Conservation (phyloP, 2,888 invertebrate genomes). For the Busseola fusca region DNA sequence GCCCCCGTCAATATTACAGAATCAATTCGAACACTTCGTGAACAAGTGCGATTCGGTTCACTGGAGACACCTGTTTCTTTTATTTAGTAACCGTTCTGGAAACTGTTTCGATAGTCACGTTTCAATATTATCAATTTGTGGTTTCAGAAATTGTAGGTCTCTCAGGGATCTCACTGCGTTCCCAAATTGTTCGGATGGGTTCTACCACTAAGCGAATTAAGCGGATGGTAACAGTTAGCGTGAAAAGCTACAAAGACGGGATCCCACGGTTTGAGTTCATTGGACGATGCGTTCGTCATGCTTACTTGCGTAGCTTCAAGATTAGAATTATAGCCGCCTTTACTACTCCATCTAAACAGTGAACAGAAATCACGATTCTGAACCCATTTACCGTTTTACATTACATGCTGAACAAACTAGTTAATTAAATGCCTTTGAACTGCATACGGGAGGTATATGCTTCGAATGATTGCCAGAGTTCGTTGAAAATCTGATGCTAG, state of each 20-base stretch:
- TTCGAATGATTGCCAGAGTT: constrained; percentile 47
- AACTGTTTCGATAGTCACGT: constrained; percentile 49
- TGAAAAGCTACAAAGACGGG: constrained; percentile 80
- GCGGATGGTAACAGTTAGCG: constrained; percentile 79
- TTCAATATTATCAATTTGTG: constrained; percentile 72
- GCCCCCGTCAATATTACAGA: constrained; percentile 71
- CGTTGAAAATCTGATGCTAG: constrained; percentile 37
- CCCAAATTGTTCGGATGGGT: constrained; percentile 62
- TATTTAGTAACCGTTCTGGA: constrained; percentile 52
- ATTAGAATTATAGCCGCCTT: constrained; percentile 68
- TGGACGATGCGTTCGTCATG: constrained; percentile 80
- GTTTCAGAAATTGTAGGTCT: constrained; percentile 60
- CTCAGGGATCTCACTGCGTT: constrained; percentile 55
- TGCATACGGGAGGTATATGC: constrained; percentile 59
- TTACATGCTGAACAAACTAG: constrained; percentile 67
- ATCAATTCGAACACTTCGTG: constrained; percentile 63
- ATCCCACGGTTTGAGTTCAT: constrained; percentile 84
- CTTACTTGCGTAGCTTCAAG: constrained; percentile 72
- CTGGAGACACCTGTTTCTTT: constrained; percentile 59
- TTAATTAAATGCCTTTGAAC: constrained; percentile 71
- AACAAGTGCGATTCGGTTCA: constrained; percentile 52
- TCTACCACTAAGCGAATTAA: constrained; percentile 76
- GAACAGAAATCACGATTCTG: constrained; percentile 47
- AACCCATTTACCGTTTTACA: constrained; percentile 57
- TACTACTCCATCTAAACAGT: constrained; percentile 50